Base-by-base conservation (phyloP, 2,113 vertebrate species). In the Rousettus leschenaultii region DNA sequence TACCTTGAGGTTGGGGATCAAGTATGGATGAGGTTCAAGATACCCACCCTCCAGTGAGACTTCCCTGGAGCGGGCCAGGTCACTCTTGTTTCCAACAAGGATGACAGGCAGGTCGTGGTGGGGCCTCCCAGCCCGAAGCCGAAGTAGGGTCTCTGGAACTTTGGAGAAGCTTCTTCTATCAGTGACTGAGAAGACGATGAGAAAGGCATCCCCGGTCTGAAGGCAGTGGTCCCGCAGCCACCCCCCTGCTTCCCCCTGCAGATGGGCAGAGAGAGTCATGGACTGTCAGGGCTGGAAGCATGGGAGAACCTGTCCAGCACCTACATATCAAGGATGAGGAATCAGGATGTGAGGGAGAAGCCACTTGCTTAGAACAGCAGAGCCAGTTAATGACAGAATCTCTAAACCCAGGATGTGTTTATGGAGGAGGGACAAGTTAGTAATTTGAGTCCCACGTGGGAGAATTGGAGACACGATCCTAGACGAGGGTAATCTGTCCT, bases 11-110 rank as follows among this genome's bases (percentile, higher is more conserved):
- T 9, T 35, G 38, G 51, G 15, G 15, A 51, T 51, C 21, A 51
- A 78, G 65, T 30, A 78, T 75, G 28, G 68, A 83, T 55, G 19
- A 5, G 7, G n/a, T 86, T 95, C 51, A 35, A 83, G 51, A 91
- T 95, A 93, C 98, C 87, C 95, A 98, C 99, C 99, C 97, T 99
- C 99, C 40, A 98, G 73, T 10, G 98, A 99, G 84, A 99, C 99
- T 92, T 99, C 99, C 40, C 99, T 97, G 1, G 99, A 99, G 57
- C 99, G 99, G 0, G 99, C 99, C 14, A 99, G 98, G 97, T 99
- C 99, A 3, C 99, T 99, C 98, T 99, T 99, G 96, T 99, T 99
- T 91, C 99, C 99, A 18, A 99, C 99, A 2, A 99, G 98, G 98
- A 99, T 99, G 96, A 99, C 99, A 80, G 99, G 99, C 51, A 99